These are phyloP conservation scores for Ectropis crepuscularia DNA, from an alignment of 2,888 invertebrate genomes.

Conservation along the genomic window DNA sequence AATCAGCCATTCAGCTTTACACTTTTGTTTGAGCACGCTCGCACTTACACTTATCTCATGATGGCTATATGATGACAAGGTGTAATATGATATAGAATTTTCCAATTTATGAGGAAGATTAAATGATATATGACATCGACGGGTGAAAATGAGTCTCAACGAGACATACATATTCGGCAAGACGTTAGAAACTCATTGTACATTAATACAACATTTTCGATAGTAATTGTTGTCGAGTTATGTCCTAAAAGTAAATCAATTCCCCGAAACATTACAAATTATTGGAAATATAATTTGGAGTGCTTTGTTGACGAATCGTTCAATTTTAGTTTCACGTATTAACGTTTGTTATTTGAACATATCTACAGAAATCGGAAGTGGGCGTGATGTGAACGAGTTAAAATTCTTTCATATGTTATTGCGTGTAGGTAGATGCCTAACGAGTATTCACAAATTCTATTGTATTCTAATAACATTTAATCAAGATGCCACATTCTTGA, in stretches of 20 bases:
- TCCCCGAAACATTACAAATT: conserved; percentile 2
- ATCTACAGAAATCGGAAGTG: conserved; percentile 8
- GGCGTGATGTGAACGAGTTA: conserved; percentile 21
- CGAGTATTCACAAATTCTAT: background rate
- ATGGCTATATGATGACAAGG: too few species aligned
- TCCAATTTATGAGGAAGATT: too few species aligned
- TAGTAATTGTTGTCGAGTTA: background rate
- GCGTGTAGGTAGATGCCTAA: background rate
- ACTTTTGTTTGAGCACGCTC: too few species aligned
- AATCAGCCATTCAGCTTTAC: too few species aligned
- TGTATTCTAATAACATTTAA: conserved; percentile 7
- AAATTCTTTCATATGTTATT: conserved; percentile 7
- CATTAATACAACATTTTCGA: background rate
- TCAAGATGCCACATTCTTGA: conserved; percentile 10
- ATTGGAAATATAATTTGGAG: background rate
- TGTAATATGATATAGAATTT: too few species aligned
- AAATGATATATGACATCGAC: too few species aligned
- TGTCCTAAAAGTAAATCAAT: conserved; percentile 7
- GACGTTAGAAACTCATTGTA: too few species aligned
- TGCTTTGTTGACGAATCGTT: background rate
- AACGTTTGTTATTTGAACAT: conserved; percentile 3
- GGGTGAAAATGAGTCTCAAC: too few species aligned
- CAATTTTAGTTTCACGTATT: conserved; percentile 4
- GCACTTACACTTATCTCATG: too few species aligned
- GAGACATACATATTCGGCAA: too few species aligned